Evolutionary conservation across 2,797 vertebrate species (phyloP).

Genomic region (Karalla daura): DNA sequence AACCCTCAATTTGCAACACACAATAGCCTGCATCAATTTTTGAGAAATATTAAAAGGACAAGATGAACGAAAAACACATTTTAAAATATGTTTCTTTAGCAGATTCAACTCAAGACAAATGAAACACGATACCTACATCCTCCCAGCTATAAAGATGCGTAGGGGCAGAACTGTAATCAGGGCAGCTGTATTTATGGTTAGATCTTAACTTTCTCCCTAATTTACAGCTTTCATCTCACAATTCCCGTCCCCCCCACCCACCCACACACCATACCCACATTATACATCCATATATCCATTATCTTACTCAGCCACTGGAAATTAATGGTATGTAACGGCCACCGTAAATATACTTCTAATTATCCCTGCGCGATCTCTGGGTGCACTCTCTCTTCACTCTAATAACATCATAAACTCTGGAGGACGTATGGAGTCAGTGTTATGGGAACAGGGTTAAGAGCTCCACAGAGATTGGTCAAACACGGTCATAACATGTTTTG

Average conservation of each 20-base stretch:
- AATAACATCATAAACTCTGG: conserved; percentile 61
- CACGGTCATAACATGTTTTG: conserved; percentile 2
- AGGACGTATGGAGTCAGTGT: conserved; percentile 21
- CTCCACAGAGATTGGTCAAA: conserved; percentile 7
- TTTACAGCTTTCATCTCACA: conserved; percentile 26
- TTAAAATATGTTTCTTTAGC: no score
- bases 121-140: neutral
- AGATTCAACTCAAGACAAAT: no score
- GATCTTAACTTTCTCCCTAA: conserved; percentile 24
- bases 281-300: no score
- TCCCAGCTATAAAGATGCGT: neutral
- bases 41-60: no score
- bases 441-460: conserved; percentile 12
- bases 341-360: conserved; percentile 60
- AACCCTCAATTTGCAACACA: no score
- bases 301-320: conserved; percentile 23
- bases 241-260: conserved; percentile 12
- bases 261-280: no score
- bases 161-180: conserved; percentile 10
- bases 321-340: conserved; percentile 48
- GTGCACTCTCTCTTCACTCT: conserved; percentile 34
- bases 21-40: no score
- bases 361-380: conserved; percentile 30
- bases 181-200: conserved; percentile 14
- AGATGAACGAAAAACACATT: no score